These are phyloP conservation scores for Suricata suricatta DNA, from an alignment of 2,113 vertebrate species.

Conservation along the genomic window DNA sequence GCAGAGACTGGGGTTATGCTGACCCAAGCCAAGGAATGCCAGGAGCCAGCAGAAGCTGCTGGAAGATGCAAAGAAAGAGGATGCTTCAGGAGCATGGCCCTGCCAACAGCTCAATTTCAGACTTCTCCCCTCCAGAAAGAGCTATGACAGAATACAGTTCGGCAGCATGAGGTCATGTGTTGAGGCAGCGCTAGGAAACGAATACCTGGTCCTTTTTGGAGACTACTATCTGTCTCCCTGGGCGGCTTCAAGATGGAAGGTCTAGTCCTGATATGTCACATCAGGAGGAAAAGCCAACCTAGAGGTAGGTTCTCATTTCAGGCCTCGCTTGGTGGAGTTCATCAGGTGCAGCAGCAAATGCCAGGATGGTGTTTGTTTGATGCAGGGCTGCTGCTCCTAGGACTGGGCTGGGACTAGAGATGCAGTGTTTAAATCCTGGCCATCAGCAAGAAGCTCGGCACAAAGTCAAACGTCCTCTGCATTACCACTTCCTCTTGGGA, in stretches of 20 bases:
- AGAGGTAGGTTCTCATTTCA: not conserved
- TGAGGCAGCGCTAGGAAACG: not conserved
- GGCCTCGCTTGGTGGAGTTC: not conserved
- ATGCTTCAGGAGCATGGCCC: not conserved
- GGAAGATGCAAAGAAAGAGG: not conserved
- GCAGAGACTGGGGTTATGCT: not conserved
- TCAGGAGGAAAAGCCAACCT: not conserved
- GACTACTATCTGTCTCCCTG: not conserved
- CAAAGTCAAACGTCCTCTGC: conserved; percentile 33
- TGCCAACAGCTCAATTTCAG: not conserved
- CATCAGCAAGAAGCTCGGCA: not conserved
- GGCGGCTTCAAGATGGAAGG: not conserved
- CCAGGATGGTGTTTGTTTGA: not conserved
- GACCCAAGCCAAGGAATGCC: not conserved
- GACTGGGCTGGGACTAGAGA: not conserved
- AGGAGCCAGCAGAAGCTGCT: not conserved
- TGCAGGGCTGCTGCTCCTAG: not conserved
- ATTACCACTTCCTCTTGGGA: conserved; percentile 13
- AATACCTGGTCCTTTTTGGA: not conserved
- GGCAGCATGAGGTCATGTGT: not conserved
- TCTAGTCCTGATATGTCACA: not conserved
- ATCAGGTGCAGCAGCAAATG: not conserved
- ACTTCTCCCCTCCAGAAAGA: not conserved
- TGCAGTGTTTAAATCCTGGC: conserved; percentile 16
- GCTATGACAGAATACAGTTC: not conserved